Conservation (phyloP, 2,888 invertebrate genomes). For the Drosophila trichaetosa region DNA sequence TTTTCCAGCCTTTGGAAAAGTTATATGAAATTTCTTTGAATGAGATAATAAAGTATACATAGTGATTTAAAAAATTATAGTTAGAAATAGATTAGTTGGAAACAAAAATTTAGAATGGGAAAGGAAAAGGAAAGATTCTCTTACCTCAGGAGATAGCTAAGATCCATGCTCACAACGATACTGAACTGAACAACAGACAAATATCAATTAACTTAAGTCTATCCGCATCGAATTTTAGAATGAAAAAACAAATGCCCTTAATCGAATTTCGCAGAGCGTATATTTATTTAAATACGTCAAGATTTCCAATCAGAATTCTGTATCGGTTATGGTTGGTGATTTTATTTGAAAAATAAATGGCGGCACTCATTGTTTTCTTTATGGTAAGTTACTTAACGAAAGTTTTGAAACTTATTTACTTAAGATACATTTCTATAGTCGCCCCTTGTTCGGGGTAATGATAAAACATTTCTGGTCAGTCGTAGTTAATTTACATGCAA, state of each 20-base stretch:
- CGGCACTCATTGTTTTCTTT: neutral
- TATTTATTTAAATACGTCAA: neutral
- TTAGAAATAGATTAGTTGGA: conserved; percentile 51
- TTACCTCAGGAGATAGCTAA: too few species aligned
- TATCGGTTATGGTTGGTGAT: neutral
- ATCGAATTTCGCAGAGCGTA: neutral
- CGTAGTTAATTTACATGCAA: neutral
- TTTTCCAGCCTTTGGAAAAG: too few species aligned
- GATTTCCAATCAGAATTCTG: neutral
- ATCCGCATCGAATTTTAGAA: neutral
- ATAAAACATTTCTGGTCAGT: neutral
- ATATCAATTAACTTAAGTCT: too few species aligned
- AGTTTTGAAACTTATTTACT: too few species aligned
- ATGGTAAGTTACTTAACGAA: neutral
- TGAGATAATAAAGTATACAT: conserved; percentile 83
- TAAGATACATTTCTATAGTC: neutral
- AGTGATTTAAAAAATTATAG: conserved; percentile 19
- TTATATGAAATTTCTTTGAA: too few species aligned
- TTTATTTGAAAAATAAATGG: neutral
- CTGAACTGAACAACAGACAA: too few species aligned
- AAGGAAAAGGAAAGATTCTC: too few species aligned
- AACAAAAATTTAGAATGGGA: conserved; percentile 57
- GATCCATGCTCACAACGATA: too few species aligned
- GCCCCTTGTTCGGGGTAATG: neutral
- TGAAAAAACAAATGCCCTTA: neutral